phyloP scores from a whole-genome alignment of 1,140 invertebrate genomes.

The Varroa destructor region DNA sequence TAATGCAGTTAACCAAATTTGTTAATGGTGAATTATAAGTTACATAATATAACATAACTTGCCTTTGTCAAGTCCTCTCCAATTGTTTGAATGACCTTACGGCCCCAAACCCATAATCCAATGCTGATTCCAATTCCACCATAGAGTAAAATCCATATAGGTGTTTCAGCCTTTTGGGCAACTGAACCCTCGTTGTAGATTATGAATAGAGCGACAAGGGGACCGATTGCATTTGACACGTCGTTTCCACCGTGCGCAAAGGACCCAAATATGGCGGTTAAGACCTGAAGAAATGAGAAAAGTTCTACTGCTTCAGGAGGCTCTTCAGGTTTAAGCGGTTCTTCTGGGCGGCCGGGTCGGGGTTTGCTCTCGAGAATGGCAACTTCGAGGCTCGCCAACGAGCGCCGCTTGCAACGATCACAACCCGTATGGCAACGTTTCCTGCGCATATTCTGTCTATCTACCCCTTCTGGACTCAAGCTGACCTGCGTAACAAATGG shows the following conservation, averaged over 20 bases:
- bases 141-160: constrained; percentile 75
- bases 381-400: constrained; percentile 17
- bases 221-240: constrained; percentile 89
- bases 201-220: constrained; percentile 82
- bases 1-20: too few species aligned
- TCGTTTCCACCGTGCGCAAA: constrained; percentile 98
- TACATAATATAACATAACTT: neutral
- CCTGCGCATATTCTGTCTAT: neutral
- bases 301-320: constrained; percentile 54
- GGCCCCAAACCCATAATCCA: constrained; percentile 89
- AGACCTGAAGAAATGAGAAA: constrained; percentile 85
- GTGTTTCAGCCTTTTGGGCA: constrained; percentile 65
- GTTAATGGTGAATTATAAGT: too few species aligned
- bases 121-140: constrained; percentile 88
- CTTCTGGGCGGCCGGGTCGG: neutral
- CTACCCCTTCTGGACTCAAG: constrained; percentile 3
- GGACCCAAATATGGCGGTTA: constrained; percentile 91
- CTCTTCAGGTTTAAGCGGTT: constrained; percentile 39
- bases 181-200: constrained; percentile 48
- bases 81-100: constrained; percentile 87
- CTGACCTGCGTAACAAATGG: neutral
- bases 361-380: constrained; percentile 9
- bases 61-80: constrained; percentile 81
- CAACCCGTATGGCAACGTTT: constrained; percentile 19
- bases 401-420: constrained; percentile 22